Conservation (phyloP, 2,113 vertebrate species). For the Nothobranchius furzeri region DNA sequence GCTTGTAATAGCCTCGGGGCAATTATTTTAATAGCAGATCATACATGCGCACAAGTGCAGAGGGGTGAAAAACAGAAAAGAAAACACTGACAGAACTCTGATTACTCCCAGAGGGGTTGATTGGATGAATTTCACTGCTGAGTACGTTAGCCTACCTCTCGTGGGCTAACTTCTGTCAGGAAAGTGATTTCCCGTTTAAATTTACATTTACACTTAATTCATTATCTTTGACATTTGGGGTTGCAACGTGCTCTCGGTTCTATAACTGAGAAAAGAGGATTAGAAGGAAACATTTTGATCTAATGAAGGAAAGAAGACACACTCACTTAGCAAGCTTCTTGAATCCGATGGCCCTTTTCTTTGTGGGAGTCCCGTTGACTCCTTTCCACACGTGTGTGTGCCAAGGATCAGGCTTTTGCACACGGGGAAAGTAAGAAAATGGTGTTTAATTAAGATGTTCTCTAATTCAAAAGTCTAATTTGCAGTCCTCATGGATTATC, state of each 20-base stretch:
- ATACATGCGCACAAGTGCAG: conserved; percentile 10
- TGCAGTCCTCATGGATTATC: too few relatives aligned
- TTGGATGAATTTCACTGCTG: conserved; percentile 63
- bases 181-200: conserved; percentile 34
- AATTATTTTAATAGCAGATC: conserved; percentile 72
- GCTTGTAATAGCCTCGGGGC: conserved; percentile 65
- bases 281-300: background rate
- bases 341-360: conserved; percentile 95
- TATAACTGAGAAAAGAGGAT: background rate
- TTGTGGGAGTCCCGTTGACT: conserved; percentile 95
- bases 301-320: background rate
- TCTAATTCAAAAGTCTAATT: background rate
- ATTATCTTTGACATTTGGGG: conserved; percentile 28
- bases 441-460: conserved; percentile 57
- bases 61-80: background rate
- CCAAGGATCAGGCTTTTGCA: conserved; percentile 90
- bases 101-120: conserved; percentile 72
- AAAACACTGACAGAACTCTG: conserved; percentile 49
- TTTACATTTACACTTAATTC: conserved; percentile 15
- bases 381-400: conserved; percentile 94
- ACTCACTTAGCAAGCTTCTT: conserved; percentile 98
- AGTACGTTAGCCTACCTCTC: conserved; percentile 33
- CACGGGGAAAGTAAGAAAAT: conserved; percentile 63
- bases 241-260: background rate
- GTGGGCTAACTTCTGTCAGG: conserved; percentile 33